Percentiles rank a stretch among this genome's conserved stretches.
Conservation (phyloP, 2,888 invertebrate genomes). For the Cylindroiulus punctatus region DNA sequence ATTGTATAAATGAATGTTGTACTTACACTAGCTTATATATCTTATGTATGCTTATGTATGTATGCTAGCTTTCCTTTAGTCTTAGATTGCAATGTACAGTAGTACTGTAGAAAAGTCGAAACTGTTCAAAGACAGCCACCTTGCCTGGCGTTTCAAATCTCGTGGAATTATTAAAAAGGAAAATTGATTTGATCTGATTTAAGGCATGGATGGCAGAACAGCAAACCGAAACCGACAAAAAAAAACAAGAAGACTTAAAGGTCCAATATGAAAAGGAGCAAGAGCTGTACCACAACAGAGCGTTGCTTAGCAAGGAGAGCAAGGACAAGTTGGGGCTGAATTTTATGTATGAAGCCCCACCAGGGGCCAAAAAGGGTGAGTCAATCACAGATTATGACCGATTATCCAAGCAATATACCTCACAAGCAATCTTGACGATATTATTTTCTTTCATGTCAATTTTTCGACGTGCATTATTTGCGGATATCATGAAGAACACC, state of each 20-base stretch:
- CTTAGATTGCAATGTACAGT: no score
- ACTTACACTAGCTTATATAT: no score
- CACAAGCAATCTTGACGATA: not conserved
- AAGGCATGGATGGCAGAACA: constrained; percentile 99
- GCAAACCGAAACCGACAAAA: constrained; percentile 95
- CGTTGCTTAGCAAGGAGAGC: constrained; percentile 96
- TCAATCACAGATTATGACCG: not conserved
- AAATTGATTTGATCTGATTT: constrained; percentile 56
- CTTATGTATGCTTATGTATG: no score
- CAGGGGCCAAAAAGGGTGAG: constrained; percentile 85
- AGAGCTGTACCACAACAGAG: constrained; percentile 96
- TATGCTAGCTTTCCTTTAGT: no score
- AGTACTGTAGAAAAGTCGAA: no score
- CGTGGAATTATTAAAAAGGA: not conserved
- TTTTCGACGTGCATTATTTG: constrained; percentile 1
- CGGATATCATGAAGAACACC: constrained; percentile 56
- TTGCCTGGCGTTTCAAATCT: not conserved
- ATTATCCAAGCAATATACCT: no score
- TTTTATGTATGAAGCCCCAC: constrained; percentile 99
- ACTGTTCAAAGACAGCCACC: no score
- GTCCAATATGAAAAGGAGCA: constrained; percentile 99
- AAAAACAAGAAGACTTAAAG: constrained; percentile 95
- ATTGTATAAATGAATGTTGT: no score
- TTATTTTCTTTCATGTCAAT: not conserved
- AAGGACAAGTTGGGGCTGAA: constrained; percentile 98